Base-by-base conservation (phyloP, 1,140 invertebrate genomes). In the Saccostrea glomerata region DNA sequence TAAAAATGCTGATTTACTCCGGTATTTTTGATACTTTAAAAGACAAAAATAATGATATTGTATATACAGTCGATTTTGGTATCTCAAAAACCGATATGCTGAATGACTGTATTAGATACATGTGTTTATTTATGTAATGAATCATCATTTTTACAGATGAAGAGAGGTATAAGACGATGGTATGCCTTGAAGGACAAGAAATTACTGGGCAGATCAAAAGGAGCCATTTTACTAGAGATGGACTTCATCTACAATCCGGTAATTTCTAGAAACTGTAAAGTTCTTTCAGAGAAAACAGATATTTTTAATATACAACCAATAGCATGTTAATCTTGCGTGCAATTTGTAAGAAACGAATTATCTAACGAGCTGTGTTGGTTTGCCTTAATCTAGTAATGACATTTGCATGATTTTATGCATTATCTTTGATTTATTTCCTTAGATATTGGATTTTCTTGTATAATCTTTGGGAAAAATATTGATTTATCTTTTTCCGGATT, bases 181-280 rank as follows among this genome's bases (percentile, higher is more conserved):
- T 99, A 98, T 94, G 97, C 97, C 0, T 95, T 99, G 30, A 99
- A 99, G 95, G 99, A 99, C 94, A 98, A 98, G 94, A 99, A 99
- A 93, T 96, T 99, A 88, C 96, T 97, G 23, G 96, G 96, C 1
- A 95, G 98, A 63, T 98, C 98, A 2, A 99, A 99, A 95, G 99
- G 99, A 15, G 98, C 99, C 92, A 98, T 99, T 91, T 95, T 98
- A 2, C 94, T 99, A 15, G 98, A 99, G 95, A 97, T 99, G 96
- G 97, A 96, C 47, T 96, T 99, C 0, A 95, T 98, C 36, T 99
- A 98, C 97, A 99, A 99, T 95, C 97, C 97, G 82, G 96, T 98
- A 94, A 96, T 97, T 93, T 40, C 66, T 60, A n/a, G 30, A 15
- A 30, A 66, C 55, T 25, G 13, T 60, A 60, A 13, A 63, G n/a